Evolutionary conservation across 2,113 vertebrate genomes (phyloP).

Genomic region (Psilopsiagon aymara): DNA sequence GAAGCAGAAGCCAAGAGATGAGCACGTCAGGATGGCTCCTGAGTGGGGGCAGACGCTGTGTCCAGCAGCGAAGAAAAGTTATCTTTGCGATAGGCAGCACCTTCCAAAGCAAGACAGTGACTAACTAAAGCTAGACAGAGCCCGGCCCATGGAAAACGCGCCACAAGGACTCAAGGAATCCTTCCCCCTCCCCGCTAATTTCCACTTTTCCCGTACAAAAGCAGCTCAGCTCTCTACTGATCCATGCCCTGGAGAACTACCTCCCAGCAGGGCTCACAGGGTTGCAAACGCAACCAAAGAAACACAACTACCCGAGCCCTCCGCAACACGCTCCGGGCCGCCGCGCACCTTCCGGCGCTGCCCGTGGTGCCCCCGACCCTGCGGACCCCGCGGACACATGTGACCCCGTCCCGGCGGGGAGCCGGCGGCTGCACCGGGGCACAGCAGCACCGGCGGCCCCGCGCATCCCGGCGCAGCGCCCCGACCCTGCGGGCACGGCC

Average conservation of each 20-base stretch:
- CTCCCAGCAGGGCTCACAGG: neutral
- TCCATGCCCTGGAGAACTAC: neutral
- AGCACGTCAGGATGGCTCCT: neutral
- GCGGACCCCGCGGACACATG: neutral
- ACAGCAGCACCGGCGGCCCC: neutral
- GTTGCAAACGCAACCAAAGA: neutral
- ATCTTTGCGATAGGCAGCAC: neutral
- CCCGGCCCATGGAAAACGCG: neutral
- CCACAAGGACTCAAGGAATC: neutral
- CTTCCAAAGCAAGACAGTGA: neutral
- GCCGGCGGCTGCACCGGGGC: neutral
- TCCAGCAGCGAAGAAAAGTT: neutral
- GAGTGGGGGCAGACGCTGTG: neutral
- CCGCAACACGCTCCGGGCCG: neutral
- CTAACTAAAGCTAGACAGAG: neutral
- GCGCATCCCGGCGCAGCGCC: too few relatives aligned
- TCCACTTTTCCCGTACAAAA: neutral
- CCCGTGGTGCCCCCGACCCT: neutral
- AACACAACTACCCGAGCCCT: neutral
- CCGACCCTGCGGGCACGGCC: too few relatives aligned
- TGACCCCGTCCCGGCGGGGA: neutral
- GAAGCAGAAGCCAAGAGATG: neutral
- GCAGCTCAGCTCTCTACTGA: neutral
- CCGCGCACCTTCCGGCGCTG: neutral
- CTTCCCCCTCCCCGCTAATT: rapidly evolving